Base-by-base conservation (phyloP, 1,140 invertebrate species). In the Orius laevigatus region DNA sequence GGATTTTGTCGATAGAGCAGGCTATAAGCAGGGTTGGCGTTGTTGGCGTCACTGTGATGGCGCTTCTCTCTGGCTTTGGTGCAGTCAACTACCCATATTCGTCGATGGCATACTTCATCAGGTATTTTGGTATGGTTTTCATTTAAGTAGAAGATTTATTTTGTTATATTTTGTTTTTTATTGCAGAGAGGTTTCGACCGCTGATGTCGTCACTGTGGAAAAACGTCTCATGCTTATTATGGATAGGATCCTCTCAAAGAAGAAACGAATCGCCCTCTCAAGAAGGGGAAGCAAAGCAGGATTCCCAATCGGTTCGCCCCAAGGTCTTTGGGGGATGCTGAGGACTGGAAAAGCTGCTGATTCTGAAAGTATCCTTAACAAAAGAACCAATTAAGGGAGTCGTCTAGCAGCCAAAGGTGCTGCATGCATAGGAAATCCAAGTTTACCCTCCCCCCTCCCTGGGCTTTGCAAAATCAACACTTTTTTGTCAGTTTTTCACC, bases 11-110 rank as follows among this genome's bases (percentile, higher is more conserved):
- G 5, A 96, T 96, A 63, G 91, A 96, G 62, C 91, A 96, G 68
- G 87, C 88, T 41, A 92, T 99, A 6, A 96, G 92, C 44, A 67
- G 96, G 62, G 80, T 97, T 56, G 92, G 93, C 42, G 88, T 97
- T 3, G 92, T 97, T 59, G 93, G 93, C n/a, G 96, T 99, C 0
- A 99, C 96, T 11, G 84, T 98, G 2, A 99, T 99, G 93, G 95
- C 95, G 1, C 68, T 98, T 32, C 68, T 99, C 1, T 98, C 95
- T 8, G 95, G 96, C 18, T 99, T 99, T 73, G 95, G 96, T 81
- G 96, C 96, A 55, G 95, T 99, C 8, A 99, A 98, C 68, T 98
- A 95, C 69, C 96, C 96, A 0, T 99, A 99, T 62, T 94, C 92
- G 4, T 98, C 90, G 20, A 98, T 99, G 94, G 78, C 90, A 42